These are phyloP conservation scores for Mycalesis mineus DNA, from an alignment of 2,888 invertebrate species.

Conservation along the genomic window DNA sequence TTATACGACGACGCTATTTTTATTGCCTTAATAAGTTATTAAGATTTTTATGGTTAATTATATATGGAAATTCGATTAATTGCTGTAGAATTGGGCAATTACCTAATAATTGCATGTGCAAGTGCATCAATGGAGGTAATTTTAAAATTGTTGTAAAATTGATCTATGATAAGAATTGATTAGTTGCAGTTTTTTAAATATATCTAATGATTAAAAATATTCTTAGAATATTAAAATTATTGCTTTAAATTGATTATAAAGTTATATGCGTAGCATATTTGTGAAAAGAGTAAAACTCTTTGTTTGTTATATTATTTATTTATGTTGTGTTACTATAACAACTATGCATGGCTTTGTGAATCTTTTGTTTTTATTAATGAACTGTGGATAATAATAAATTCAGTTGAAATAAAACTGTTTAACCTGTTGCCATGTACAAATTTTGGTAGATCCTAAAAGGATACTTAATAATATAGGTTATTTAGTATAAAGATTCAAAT, in stretches of 20 bases:
- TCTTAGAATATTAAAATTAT: not conserved
- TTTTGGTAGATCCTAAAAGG: slow-evolving; percentile 29
- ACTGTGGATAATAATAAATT: not conserved
- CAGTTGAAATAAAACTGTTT: slow-evolving; percentile 13
- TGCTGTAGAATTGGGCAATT: too few species aligned
- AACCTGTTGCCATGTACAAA: slow-evolving; percentile 29
- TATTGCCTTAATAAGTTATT: too few species aligned
- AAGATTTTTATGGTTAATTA: too few species aligned
- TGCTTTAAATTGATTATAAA: slow-evolving; percentile 5
- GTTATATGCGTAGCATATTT: slow-evolving; percentile 4
- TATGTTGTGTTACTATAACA: not conserved
- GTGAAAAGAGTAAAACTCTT: slow-evolving; percentile 18
- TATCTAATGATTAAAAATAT: not conserved
- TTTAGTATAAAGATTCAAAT: not conserved
- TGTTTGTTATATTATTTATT: slow-evolving; percentile 5
- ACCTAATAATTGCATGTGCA: too few species aligned
- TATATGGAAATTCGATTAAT: too few species aligned
- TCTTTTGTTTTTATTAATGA: not conserved
- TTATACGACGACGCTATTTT: too few species aligned
- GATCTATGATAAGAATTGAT: not conserved
- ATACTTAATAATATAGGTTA: slow-evolving; percentile 14
- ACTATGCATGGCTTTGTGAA: not conserved
- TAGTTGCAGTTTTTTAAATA: not conserved
- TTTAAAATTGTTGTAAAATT: not conserved
- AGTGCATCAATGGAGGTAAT: too few species aligned